Evolutionary conservation across 64 coral and sea anemone species (phyloP), one percentile per base, ranked within the genome.

Genomic region (Pachyseris speciosa): DNA sequence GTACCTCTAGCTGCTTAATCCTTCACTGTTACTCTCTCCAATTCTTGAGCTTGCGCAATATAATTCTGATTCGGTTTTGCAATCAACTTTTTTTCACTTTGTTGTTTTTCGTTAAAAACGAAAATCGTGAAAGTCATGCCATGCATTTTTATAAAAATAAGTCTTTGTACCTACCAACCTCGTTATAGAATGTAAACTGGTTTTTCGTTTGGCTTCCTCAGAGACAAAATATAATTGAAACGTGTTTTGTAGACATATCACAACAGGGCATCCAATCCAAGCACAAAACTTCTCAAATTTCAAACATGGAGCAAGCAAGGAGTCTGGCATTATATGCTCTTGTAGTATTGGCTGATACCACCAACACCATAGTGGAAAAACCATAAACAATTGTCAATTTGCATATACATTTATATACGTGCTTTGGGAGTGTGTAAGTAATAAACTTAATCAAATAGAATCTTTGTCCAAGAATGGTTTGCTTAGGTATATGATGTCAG

Each of bases 391-490:
- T 76, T 13, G 16, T 15, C 73, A 15, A 32, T 76, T 15, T 28
- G 73, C n/a, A 31, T 47, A 17, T 13, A 39, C 4, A 63, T 53
- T 61, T 61, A 63, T 63, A 61, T 61, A 61, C 8, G 29, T 8
- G 29, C 31, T 61, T 53, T 33, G 29, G 65, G 1, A 8, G 17
- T 15, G 25, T 10, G 42, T 24, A 27, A 51, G 28, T 76, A 51
- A 76, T 76, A 61, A 61, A 81, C 51, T 22, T 79, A 79, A 81
- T 81, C 33, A 39, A 81, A 75, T 75, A 40, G 5, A n/a, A 3
- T 30, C 75, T 58, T 39, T 58, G 75, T 80, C 22, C n/a, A 12
- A 47, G 27, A 29, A n/a, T 19, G 4, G 28, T 15, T 32, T 51
- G 5, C 28, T 44, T 51, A 26, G 25, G 26, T 16, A 2, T 27